Conservation (phyloP, 2,888 invertebrate species). For the Hyles lineata region DNA sequence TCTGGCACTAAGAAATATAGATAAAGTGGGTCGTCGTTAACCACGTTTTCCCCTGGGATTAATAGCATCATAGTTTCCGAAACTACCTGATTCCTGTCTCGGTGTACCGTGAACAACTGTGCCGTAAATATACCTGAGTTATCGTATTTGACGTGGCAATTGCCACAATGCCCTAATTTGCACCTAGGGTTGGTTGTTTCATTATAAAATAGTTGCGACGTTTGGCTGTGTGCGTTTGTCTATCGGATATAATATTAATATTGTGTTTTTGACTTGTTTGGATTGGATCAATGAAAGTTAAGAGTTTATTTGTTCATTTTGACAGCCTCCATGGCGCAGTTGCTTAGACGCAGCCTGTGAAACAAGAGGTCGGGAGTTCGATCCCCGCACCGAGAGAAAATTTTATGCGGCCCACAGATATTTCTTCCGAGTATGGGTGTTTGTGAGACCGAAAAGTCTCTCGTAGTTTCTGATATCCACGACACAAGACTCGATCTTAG, state of each 20-base stretch:
- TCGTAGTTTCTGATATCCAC: too few relatives aligned
- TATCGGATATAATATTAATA: background rate
- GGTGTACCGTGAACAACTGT: conserved; percentile 39
- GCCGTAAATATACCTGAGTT: conserved; percentile 44
- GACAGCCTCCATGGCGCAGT: too few relatives aligned
- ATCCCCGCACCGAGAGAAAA: too few relatives aligned
- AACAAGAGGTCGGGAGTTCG: too few relatives aligned
- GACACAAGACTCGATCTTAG: too few relatives aligned
- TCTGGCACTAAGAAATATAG: conserved; percentile 56
- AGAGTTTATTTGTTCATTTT: too few relatives aligned
- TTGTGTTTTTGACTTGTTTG: background rate
- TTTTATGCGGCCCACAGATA: too few relatives aligned
- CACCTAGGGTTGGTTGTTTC: background rate
- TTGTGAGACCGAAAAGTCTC: too few relatives aligned
- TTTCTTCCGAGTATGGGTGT: too few relatives aligned
- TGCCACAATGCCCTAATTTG: conserved; percentile 1
- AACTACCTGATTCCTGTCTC: conserved; percentile 54
- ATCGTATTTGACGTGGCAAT: conserved; percentile 38
- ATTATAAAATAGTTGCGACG: background rate
- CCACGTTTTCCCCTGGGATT: conserved; percentile 70
- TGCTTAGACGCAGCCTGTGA: too few relatives aligned
- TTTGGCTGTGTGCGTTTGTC: too few relatives aligned
- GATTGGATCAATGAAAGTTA: background rate
- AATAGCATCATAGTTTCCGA: conserved; percentile 62
- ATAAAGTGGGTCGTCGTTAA: conserved; percentile 75